Base-by-base conservation (phyloP, 2,113 vertebrate genomes). In the Cyphomyrus discorhynchus region DNA sequence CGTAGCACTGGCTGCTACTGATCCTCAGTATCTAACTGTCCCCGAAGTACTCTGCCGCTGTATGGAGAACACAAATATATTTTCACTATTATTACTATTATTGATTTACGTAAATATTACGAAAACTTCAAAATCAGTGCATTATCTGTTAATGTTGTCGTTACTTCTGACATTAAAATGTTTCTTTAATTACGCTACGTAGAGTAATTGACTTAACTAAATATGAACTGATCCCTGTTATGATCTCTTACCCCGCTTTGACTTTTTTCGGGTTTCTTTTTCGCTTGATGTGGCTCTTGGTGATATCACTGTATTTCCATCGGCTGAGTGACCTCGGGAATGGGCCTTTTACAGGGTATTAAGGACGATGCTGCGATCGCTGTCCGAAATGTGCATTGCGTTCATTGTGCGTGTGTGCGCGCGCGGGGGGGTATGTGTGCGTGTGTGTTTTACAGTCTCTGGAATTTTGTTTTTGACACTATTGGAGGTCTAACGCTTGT, bases 1-100 rank as follows among this genome's bases (percentile, higher is more conserved):
- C 91, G 94, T 93, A 93, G 96, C 96, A 95, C 96, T 92, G 93
- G 93, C 91, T 94, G 94, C 93, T 95, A 80, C 94, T 91, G 89
- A n/a, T 77, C 90, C 88, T 90, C 91, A 91, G 89, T 85, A 91
- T 92, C 93, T 92, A 94, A 95, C 93, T 90, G 91, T 91, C 91
- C 91, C 89, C 91, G 19, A 88, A 89, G 87, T 91, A 91, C 91
- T 89, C 89, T 85, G 83, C 58, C 52, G 46, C 66, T 35, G 62
- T 88, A 87, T 83, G 56, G 62, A 49, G 86, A 87, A 90, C 49
- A 87, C 77, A 87, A 52, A 88, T 90, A 53, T 89, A 80, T 89
- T 77, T 80, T 86, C 74, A 56, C 82, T 39, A 88, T 21, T 58
- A 88, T 45, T 88, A 47, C 42, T 88, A 45, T 88, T 88, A 90